phyloP scores from a whole-genome alignment of 2,113 vertebrate genomes.

The Grammomys dolichurus region DNA sequence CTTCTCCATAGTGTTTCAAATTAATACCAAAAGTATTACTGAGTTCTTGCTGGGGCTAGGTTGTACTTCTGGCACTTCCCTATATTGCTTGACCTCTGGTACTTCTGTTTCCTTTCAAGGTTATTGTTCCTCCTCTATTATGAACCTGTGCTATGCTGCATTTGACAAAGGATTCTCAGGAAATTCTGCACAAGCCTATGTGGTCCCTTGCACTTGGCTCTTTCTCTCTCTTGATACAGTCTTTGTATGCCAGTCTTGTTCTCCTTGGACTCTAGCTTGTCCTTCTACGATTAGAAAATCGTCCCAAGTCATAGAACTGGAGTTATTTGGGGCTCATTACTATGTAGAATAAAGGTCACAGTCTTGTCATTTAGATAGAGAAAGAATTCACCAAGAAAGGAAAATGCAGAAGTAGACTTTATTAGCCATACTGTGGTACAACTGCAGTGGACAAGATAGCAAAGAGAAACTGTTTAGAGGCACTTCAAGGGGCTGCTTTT shows the following conservation, averaged over 20 bases:
- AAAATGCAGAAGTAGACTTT: background rate
- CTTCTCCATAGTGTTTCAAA: background rate
- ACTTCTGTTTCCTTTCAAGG: background rate
- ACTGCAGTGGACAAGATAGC: background rate
- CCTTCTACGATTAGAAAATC: background rate
- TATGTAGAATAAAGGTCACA: background rate
- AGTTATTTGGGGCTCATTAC: background rate
- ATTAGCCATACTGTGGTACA: background rate
- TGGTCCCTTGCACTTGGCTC: background rate
- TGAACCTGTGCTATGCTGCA: background rate
- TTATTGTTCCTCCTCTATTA: background rate
- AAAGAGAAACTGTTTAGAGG: background rate
- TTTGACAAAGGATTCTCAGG: background rate
- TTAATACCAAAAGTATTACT: background rate
- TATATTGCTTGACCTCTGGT: background rate
- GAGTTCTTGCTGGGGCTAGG: background rate
- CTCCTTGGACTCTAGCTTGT: background rate
- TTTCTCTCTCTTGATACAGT: background rate
- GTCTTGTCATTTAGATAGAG: background rate
- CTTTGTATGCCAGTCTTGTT: background rate
- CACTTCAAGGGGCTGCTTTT: background rate
- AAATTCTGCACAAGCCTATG: background rate
- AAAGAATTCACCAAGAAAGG: background rate
- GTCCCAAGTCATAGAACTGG: background rate
- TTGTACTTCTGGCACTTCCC: background rate